Evolutionary conservation across 1,140 invertebrate genomes (phyloP), one percentile per base, ranked within the genome.

Genomic region (Scylla paramamosain): DNA sequence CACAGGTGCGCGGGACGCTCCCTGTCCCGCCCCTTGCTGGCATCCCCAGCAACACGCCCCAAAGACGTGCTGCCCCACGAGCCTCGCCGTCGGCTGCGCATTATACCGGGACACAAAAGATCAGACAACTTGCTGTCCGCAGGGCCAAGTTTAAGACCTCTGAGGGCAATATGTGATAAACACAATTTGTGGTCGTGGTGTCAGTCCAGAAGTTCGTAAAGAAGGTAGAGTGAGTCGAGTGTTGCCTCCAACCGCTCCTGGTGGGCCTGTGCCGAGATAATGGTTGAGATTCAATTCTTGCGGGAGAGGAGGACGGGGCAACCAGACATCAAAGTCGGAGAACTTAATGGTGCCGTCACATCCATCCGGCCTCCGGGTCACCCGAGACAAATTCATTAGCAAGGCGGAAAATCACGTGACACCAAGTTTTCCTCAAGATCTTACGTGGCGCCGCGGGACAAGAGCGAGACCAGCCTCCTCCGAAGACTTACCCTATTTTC

Each of bases 321-420:
- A 46, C 90, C 82, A 87, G 94, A 95, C 94, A 95, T 95, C 94
- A 95, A 95, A 95, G 94, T 95, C 46, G 82, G 91, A 77, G 90
- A 95, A 95, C 77, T 92, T 95, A 95, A 95, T 95, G 91, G 94
- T 92, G 77, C 94, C 94, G 94, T 95, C 94, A 95, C 94, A 92
- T 92, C 89, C 94, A 95, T 88, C 83, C 90, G 89, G 94, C 94
- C 94, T 94, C 89, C 77, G 94, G 94, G 94, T 94, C 94, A 94
- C 88, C 89, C 52, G 59, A 94, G 86, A 94, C 94, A 94, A 94
- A 94, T 94, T 94, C 94, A 94, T 94, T 94, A 94, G 94, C 94
- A 94, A 94, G 94, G 94, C 94, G 94, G 94, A 94, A 94, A 94
- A 94, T 94, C 94, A 94, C 94, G 94, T 94, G 94, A 94, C 94